Percentiles rank a stretch among this genome's conserved stretches.
These are phyloP conservation scores for Canis aureus DNA, from an alignment of 2,113 vertebrate species.

Conservation along the genomic window DNA sequence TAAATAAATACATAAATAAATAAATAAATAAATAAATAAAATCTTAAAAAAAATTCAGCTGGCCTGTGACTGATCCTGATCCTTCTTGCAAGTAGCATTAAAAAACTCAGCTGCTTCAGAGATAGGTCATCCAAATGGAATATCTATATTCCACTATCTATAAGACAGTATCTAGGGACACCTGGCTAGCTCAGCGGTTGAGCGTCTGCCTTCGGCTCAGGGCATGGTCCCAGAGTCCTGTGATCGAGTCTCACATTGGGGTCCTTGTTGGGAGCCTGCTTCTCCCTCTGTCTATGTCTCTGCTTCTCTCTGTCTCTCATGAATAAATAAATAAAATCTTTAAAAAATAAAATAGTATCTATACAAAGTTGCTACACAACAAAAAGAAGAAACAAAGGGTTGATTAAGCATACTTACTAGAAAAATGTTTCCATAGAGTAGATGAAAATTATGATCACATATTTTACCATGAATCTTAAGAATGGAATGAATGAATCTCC, in stretches of 20 bases:
- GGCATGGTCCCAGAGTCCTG: too few species aligned
- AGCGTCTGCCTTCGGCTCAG: too few species aligned
- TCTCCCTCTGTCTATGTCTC: too few species aligned
- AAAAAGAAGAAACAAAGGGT: neutral
- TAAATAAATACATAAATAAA: too few species aligned
- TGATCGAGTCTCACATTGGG: too few species aligned
- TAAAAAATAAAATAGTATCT: neutral
- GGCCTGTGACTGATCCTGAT: neutral
- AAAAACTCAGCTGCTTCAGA: neutral
- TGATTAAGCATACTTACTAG: neutral
- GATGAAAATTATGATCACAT: constrained; percentile 31
- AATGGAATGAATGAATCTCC: neutral
- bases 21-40: too few species aligned
- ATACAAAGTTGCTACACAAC: neutral
- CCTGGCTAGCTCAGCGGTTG: too few species aligned
- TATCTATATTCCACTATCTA: neutral
- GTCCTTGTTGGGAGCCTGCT: too few species aligned
- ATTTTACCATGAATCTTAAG: constrained; percentile 13
- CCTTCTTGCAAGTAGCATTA: neutral
- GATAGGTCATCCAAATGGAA: neutral
- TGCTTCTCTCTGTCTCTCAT: too few species aligned
- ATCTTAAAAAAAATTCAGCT: neutral
- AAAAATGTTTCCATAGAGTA: neutral
- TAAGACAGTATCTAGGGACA: too few species aligned
- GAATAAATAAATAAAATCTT: too few species aligned